Evolutionary conservation across 2,888 invertebrate species (phyloP).

Genomic region (Chironomus tentans): DNA sequence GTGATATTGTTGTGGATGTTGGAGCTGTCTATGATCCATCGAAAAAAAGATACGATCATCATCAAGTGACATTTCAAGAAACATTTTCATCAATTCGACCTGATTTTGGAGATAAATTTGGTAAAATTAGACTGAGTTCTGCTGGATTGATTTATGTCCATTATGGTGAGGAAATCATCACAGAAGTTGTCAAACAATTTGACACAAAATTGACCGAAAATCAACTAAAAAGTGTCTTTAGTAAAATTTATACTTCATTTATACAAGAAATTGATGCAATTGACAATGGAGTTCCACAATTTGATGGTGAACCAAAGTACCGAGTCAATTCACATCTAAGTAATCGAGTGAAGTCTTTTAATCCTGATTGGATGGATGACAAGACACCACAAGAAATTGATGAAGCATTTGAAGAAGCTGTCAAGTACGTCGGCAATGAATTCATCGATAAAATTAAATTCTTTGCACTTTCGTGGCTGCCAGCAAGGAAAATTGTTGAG

Average conservation of each 20-base stretch:
- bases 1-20: constrained; percentile 94
- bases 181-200: constrained; percentile 46
- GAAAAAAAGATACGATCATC: constrained; percentile 82
- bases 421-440: constrained; percentile 67
- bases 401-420: constrained; percentile 65
- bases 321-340: constrained; percentile 71
- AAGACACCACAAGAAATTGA: constrained; percentile 47
- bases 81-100: constrained; percentile 57
- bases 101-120: constrained; percentile 47
- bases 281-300: constrained; percentile 90
- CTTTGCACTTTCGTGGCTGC: constrained; percentile 67
- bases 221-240: constrained; percentile 51
- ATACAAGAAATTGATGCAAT: constrained; percentile 87
- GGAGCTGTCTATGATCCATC: constrained; percentile 75
- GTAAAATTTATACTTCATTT: constrained; percentile 73
- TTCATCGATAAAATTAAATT: constrained; percentile 60
- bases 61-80: constrained; percentile 69
- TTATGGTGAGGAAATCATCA: constrained; percentile 74
- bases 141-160: constrained; percentile 88
- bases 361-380: constrained; percentile 72
- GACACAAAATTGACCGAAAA: constrained; percentile 43
- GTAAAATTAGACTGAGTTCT: constrained; percentile 76
- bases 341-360: constrained; percentile 63
- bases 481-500: constrained; percentile 70
- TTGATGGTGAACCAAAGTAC: constrained; percentile 62